These are phyloP conservation scores for Thamnophis elegans DNA, from an alignment of 2,797 vertebrate genomes.

Conservation along the genomic window DNA sequence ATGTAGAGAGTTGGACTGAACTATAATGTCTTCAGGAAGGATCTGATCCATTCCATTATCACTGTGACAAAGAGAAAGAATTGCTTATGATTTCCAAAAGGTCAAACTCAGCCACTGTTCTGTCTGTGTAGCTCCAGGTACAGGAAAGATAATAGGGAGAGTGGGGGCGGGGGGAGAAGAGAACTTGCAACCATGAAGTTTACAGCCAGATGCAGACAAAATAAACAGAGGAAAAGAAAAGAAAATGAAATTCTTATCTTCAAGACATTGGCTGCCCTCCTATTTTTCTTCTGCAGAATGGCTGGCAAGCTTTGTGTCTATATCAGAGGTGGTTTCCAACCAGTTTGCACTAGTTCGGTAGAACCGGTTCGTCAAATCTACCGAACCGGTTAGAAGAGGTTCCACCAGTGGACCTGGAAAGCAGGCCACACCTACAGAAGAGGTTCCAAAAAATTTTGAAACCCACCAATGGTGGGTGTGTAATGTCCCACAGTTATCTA, in stretches of 20 bases:
- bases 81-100: constrained; percentile 76
- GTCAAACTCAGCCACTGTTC: constrained; percentile 70
- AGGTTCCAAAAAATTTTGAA: too few relatives aligned
- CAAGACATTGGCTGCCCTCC: constrained; percentile 52
- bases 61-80: constrained; percentile 74
- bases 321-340: too few relatives aligned
- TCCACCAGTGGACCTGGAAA: too few relatives aligned
- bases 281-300: constrained; percentile 62
- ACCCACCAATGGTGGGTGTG: too few relatives aligned
- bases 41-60: constrained; percentile 76
- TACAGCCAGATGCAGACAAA: constrained; percentile 59
- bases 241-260: constrained; percentile 69
- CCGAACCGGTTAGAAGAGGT: too few relatives aligned
- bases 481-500: too few relatives aligned
- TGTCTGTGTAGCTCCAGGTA: constrained; percentile 64
- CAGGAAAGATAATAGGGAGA: constrained; percentile 57
- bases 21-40: constrained; percentile 75
- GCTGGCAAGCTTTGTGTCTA: constrained; percentile 29
- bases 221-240: constrained; percentile 68
- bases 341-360: too few relatives aligned
- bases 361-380: too few relatives aligned
- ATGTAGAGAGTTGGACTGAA: constrained; percentile 76
- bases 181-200: constrained; percentile 69
- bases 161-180: background rate
- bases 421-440: too few relatives aligned